phyloP scores from a whole-genome alignment of 2,113 vertebrate genomes.

The Chaetodon trifascialis region DNA sequence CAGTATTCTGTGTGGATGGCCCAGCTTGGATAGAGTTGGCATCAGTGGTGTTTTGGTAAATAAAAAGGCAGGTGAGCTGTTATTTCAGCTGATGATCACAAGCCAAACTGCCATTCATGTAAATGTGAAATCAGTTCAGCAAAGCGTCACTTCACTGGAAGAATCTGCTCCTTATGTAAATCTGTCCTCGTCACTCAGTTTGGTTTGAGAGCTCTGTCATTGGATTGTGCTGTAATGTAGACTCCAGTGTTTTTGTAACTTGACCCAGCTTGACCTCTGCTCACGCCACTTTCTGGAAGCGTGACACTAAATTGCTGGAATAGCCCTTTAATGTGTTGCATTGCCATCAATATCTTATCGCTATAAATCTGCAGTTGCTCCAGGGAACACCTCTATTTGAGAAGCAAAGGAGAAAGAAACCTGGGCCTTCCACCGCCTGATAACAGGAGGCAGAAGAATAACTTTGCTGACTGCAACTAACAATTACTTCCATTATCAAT shows the following conservation, averaged over 20 bases:
- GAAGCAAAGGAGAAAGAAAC: not conserved
- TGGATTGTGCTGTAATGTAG: not conserved
- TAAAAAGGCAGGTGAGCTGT: conserved; percentile 40
- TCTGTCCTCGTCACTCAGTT: not conserved
- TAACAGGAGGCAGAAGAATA: not conserved
- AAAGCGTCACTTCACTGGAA: not conserved
- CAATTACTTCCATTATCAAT: not conserved
- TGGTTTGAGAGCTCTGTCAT: not conserved
- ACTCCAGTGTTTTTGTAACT: conserved; percentile 1
- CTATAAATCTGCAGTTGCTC: not conserved
- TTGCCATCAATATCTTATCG: not conserved
- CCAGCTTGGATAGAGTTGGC: conserved; percentile 34
- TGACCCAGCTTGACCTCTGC: conserved; percentile 10
- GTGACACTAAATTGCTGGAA: not conserved
- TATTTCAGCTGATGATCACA: conserved; percentile 30
- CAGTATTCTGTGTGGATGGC: conserved; percentile 30
- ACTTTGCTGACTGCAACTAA: not conserved
- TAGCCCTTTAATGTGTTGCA: not conserved
- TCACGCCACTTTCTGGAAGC: not conserved
- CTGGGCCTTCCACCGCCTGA: too few relatives aligned
- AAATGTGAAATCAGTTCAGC: not conserved
- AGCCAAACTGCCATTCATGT: not conserved
- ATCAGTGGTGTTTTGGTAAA: conserved; percentile 49
- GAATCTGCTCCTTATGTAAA: conserved; percentile 6
- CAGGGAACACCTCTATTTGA: not conserved